Evolutionary conservation across 2,888 invertebrate species (phyloP).

Genomic region (Lordiphosa fenestrarum): DNA sequence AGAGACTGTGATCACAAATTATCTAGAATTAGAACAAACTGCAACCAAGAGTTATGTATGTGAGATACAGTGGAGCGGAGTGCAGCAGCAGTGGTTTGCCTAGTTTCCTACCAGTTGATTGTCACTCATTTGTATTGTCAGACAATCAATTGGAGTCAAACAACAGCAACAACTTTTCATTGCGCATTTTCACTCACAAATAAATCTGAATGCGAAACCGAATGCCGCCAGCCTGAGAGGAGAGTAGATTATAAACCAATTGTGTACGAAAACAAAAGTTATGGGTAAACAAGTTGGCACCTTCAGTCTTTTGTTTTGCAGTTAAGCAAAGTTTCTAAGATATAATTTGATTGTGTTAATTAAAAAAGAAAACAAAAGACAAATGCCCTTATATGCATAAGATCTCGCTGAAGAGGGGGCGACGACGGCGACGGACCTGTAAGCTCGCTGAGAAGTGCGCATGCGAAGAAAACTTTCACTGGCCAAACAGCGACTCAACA

Average conservation of each 20-base stretch:
- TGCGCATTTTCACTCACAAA: slow-evolving; percentile 66
- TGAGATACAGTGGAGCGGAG: slow-evolving; percentile 13
- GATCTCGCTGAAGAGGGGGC: slow-evolving; percentile 53
- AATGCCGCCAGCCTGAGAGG: slow-evolving; percentile 9
- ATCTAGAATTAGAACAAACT: slow-evolving; percentile 63
- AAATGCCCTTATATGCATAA: slow-evolving; percentile 67
- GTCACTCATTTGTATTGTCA: slow-evolving; percentile 55
- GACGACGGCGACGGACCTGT: background rate
- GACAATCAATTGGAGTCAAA: slow-evolving; percentile 58
- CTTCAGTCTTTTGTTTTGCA: slow-evolving; percentile 49
- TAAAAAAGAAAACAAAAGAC: slow-evolving; percentile 67
- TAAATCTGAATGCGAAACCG: slow-evolving; percentile 20
- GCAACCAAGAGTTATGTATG: slow-evolving; percentile 27
- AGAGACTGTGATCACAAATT: slow-evolving; percentile 52
- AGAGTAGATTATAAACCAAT: slow-evolving; percentile 46
- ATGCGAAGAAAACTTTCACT: slow-evolving; percentile 74
- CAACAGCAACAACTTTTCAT: slow-evolving; percentile 54
- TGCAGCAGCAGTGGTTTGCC: slow-evolving; percentile 65
- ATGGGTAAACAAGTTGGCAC: slow-evolving; percentile 38
- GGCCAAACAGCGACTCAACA: slow-evolving; percentile 58
- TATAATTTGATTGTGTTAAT: slow-evolving; percentile 70
- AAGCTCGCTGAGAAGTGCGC: slow-evolving; percentile 41
- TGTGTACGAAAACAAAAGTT: slow-evolving; percentile 41
- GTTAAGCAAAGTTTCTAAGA: slow-evolving; percentile 30
- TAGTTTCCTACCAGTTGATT: slow-evolving; percentile 47